phyloP scores from a whole-genome alignment of 1,140 invertebrate species.

The Drosophila oshimai region DNA sequence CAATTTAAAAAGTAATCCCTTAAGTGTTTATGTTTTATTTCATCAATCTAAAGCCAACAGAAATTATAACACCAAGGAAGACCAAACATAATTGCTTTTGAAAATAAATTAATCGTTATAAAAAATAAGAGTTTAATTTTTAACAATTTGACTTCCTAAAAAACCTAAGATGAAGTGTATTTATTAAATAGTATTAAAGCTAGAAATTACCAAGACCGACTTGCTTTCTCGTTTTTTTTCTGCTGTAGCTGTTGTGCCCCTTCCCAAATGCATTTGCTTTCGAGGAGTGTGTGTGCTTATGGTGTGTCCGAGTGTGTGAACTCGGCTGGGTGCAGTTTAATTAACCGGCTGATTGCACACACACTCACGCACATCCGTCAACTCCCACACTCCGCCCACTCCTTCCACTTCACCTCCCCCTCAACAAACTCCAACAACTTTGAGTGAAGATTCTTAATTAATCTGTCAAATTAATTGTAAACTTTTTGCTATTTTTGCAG shows the following conservation, averaged over 20 bases:
- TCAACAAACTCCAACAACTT: constrained; percentile 1
- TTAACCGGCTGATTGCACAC: constrained; percentile 75
- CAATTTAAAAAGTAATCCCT: too few species aligned
- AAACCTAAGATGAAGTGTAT: too few species aligned
- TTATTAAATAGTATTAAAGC: too few species aligned
- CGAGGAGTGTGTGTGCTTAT: constrained; percentile 1
- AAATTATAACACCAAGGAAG: too few species aligned
- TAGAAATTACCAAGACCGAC: neutral
- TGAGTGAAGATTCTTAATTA: constrained; percentile 57
- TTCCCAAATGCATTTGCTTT: constrained; percentile 17
- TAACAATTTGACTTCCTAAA: too few species aligned
- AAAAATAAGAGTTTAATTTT: too few species aligned
- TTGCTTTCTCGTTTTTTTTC: neutral
- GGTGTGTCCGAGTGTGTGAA: constrained; percentile 24
- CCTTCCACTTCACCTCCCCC: neutral
- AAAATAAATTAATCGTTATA: too few species aligned
- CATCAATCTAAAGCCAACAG: too few species aligned
- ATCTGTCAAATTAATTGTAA: constrained; percentile 60
- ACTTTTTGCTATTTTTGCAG: constrained; percentile 3
- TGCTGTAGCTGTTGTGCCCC: neutral
- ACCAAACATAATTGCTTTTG: too few species aligned
- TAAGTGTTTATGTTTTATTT: too few species aligned
- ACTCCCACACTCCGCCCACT: constrained; percentile 19
- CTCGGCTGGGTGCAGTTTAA: constrained; percentile 69
- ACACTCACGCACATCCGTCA: constrained; percentile 24